phyloP scores from a whole-genome alignment of 2,113 vertebrate species.

The Trogon surrucura region DNA sequence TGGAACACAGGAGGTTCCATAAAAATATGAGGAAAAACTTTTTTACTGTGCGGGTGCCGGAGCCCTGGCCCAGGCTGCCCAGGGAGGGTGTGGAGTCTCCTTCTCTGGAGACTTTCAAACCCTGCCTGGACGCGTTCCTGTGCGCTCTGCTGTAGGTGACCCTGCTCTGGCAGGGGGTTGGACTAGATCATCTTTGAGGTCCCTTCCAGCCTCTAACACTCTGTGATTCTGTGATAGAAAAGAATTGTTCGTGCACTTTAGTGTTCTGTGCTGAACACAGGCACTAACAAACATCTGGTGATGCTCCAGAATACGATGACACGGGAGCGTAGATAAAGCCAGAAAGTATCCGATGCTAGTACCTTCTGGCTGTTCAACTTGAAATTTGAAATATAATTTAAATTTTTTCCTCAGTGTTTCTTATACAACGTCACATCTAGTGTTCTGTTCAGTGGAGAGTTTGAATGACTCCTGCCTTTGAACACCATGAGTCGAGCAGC shows the following conservation, averaged over 20 bases:
- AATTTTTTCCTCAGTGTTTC: background rate
- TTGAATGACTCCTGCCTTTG: background rate
- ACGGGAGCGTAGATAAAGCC: background rate
- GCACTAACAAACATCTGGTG: accelerated
- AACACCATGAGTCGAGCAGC: background rate
- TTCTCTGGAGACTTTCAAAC: too few species aligned
- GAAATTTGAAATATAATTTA: background rate
- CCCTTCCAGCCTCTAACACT: too few species aligned
- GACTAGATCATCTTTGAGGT: too few species aligned
- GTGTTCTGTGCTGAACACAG: background rate
- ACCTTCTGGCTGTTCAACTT: background rate
- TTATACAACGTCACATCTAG: background rate
- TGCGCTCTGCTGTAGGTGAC: too few species aligned
- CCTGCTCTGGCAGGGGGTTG: too few species aligned
- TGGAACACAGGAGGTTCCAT: too few species aligned
- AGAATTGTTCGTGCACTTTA: background rate
- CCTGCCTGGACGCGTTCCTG: too few species aligned
- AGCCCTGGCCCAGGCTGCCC: too few species aligned
- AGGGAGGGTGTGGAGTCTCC: too few species aligned
- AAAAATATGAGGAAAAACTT: too few species aligned
- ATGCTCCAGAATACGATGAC: background rate
- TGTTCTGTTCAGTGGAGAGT: background rate
- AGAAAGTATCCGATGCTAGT: background rate
- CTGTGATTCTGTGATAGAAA: too few species aligned
- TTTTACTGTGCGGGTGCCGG: too few species aligned